Base-by-base conservation (phyloP, 1,140 invertebrate genomes). In the Diachasma alloeum region DNA sequence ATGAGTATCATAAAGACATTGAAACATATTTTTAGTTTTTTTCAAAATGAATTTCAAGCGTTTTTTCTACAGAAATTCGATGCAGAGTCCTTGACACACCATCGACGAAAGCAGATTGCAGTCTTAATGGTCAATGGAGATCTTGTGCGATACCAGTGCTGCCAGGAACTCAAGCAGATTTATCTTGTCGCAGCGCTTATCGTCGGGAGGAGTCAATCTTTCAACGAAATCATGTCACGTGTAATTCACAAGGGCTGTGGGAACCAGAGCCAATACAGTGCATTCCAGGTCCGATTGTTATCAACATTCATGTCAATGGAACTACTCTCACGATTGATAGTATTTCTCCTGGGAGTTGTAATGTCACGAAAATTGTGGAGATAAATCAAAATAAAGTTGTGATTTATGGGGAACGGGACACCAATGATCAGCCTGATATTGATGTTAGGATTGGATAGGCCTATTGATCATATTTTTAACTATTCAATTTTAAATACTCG, bases 231-330 rank as follows among this genome's bases (percentile, higher is more conserved):
- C 66, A 9, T 1, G 80, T 89, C 13, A 80, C 0, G 36, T 90
- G 88, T 73, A 87, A 86, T 73, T 26, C 68, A 4, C 78, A 74
- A 0, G 88, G 88, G 22, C 9, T 84, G 36, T 90, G 88, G 88
- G 82, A 84, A 15, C 87, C 87, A 10, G 72, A 84, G 2, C 88
- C 88, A 48, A 87, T 89, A 53, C 74, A 36, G 76, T 90, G 88
- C 39, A 31, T 88, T 66, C 83, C 88, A 89, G 88, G 88, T 90
- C 83, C 83, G 84, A 26, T 77, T 63, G 78, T 39, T 46, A 79
- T 87, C 71, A 85, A 85, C 82, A 74, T 89, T 80, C 53, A 81
- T 69, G 36, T 87, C 81, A 81, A 85, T 17, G 78, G 81, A 6
- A 75, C 69, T 31, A 39, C 81, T 15, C 6, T 82, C 0, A 53